These are phyloP conservation scores for Triplophysa rosa DNA, from an alignment of 2,113 vertebrate species.

Conservation along the genomic window DNA sequence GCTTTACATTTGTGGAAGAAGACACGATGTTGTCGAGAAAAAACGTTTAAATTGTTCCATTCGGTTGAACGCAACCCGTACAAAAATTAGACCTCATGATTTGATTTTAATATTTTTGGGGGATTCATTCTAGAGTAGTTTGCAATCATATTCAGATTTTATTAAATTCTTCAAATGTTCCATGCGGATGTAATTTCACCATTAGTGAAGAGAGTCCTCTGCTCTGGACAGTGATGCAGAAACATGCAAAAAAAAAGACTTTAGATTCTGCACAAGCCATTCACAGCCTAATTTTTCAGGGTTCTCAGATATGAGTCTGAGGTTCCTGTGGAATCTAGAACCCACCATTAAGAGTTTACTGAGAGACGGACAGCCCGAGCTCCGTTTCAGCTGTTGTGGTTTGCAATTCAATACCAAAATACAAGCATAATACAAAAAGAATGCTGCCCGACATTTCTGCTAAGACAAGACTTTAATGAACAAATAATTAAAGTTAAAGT, in stretches of 20 bases:
- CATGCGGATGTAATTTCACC: conserved; percentile 51
- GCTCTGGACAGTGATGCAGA: no score
- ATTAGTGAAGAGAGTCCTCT: no score
- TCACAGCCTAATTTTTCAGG: neutral
- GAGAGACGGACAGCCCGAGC: neutral
- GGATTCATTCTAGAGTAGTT: conserved; percentile 50
- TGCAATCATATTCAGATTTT: conserved; percentile 48
- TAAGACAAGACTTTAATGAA: neutral
- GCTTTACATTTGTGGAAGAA: neutral
- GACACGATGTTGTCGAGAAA: conserved; percentile 15
- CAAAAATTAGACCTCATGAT: conserved; percentile 62
- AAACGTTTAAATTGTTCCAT: conserved; percentile 56
- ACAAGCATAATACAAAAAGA: neutral
- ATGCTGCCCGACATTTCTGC: neutral
- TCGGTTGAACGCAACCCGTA: conserved; percentile 51
- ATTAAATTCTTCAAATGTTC: no score
- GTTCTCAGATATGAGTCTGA: neutral
- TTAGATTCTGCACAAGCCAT: neutral
- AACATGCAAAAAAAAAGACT: neutral
- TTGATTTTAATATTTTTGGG: conserved; percentile 23
- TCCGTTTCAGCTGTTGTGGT: neutral
- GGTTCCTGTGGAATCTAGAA: neutral
- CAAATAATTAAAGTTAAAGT: neutral
- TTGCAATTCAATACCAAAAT: neutral
- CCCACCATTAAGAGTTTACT: neutral